Evolutionary conservation across 2,888 invertebrate genomes (phyloP).

Genomic region (Noctua pronuba): DNA sequence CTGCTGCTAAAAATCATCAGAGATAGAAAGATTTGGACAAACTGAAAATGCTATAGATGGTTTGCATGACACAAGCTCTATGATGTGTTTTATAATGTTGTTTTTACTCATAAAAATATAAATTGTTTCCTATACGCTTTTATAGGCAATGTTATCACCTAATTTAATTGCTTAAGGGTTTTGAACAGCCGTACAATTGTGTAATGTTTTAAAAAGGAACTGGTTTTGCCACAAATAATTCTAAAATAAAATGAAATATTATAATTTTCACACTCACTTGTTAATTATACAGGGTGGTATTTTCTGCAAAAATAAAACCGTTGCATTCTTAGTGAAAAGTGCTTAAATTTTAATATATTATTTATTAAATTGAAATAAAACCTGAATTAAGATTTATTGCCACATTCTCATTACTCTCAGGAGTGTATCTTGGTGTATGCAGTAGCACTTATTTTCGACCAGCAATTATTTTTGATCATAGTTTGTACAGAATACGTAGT

Average conservation of each 20-base stretch:
- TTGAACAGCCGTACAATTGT: neutral
- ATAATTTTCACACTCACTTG: neutral
- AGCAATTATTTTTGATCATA: neutral
- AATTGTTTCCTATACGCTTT: neutral
- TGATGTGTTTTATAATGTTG: neutral
- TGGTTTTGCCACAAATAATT: neutral
- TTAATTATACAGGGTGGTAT: neutral
- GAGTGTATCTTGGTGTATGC: neutral
- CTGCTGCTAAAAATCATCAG: neutral
- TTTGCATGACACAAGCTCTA: neutral
- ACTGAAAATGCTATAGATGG: neutral
- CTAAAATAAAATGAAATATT: neutral
- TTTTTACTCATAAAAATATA: neutral
- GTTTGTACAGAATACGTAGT: neutral
- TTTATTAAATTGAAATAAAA: neutral
- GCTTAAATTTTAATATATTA: neutral
- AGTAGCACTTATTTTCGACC: too few relatives aligned
- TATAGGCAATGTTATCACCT: neutral
- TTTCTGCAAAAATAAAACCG: neutral
- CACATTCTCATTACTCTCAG: neutral
- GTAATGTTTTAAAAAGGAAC: neutral
- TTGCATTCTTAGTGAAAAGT: neutral
- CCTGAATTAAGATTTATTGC: neutral
- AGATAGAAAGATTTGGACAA: neutral
- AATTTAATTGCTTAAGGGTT: neutral